Conservation (phyloP, 2,888 invertebrate genomes). For the Aspidapion aeneum region DNA sequence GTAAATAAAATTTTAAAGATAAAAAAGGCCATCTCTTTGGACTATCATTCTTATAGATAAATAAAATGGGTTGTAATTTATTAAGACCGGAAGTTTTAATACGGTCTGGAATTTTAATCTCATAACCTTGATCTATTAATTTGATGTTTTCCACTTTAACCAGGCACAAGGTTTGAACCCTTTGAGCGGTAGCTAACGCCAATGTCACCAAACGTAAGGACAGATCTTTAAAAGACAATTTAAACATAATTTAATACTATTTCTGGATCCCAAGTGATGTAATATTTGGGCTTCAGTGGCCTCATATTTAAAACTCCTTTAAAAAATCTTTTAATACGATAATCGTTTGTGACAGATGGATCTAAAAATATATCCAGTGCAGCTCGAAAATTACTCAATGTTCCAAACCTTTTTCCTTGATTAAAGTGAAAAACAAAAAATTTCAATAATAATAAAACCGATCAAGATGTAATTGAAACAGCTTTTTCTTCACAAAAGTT, state of each 20-base stretch:
- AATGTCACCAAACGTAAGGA: slow-evolving; percentile 29
- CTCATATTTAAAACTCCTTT: slow-evolving; percentile 28
- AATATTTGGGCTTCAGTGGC: slow-evolving; percentile 29
- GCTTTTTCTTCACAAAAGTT: slow-evolving; percentile 24
- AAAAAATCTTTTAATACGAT: slow-evolving; percentile 28
- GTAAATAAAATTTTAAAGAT: background rate
- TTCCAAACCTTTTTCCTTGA: background rate
- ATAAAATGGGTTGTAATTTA: slow-evolving; percentile 4
- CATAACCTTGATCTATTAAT: background rate
- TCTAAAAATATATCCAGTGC: background rate
- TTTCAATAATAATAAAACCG: background rate
- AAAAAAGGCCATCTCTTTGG: background rate
- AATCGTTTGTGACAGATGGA: slow-evolving; percentile 6
- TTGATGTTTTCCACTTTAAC: slow-evolving; percentile 4
- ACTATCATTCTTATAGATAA: slow-evolving; percentile 1
- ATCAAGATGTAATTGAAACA: background rate
- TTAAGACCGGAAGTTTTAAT: slow-evolving; percentile 9
- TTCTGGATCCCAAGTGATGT: slow-evolving; percentile 34
- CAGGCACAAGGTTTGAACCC: slow-evolving; percentile 1
- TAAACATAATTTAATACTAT: slow-evolving; percentile 20
- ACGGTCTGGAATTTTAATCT: slow-evolving; percentile 6
- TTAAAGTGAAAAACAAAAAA: background rate
- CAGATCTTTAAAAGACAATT: slow-evolving; percentile 10
- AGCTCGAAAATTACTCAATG: background rate
- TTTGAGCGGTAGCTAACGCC: slow-evolving; percentile 21